Evolutionary conservation across 2,797 vertebrate species (phyloP).

Genomic region (Intellagama lesueurii): DNA sequence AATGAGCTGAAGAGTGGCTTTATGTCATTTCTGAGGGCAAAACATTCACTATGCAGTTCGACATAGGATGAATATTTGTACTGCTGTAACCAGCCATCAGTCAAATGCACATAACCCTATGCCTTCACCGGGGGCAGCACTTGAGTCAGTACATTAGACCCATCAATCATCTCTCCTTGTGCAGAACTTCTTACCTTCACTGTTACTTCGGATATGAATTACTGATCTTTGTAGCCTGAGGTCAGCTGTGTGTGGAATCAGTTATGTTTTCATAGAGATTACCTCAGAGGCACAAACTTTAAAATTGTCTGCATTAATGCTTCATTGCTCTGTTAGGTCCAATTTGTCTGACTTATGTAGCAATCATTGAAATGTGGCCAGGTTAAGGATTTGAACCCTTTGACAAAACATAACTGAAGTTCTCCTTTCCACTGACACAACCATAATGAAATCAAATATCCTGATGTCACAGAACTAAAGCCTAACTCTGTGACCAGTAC

Average conservation of each 20-base stretch:
- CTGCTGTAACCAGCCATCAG: background rate
- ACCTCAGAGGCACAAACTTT: conserved; percentile 45
- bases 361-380: conserved; percentile 27
- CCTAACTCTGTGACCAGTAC: background rate
- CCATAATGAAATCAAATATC: conserved; percentile 34
- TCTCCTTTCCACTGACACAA: background rate
- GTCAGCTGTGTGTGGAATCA: conserved; percentile 30
- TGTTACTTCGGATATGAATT: conserved; percentile 40
- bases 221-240: conserved; percentile 48
- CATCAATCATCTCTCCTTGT: conserved; percentile 18
- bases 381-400: conserved; percentile 36
- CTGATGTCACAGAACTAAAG: conserved; percentile 1
- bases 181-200: background rate
- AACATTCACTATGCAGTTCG: background rate
- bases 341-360: conserved; percentile 26
- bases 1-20: background rate
- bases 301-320: conserved; percentile 54
- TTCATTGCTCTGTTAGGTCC: conserved; percentile 35
- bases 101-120: background rate
- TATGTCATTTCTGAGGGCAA: conserved; percentile 15
- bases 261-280: conserved; percentile 40
- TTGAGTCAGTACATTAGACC: background rate
- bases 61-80: conserved; percentile 14
- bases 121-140: conserved; percentile 10
- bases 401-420: conserved; percentile 25